Conservation (phyloP, 2,797 vertebrate genomes). For the Valencia hispanica region DNA sequence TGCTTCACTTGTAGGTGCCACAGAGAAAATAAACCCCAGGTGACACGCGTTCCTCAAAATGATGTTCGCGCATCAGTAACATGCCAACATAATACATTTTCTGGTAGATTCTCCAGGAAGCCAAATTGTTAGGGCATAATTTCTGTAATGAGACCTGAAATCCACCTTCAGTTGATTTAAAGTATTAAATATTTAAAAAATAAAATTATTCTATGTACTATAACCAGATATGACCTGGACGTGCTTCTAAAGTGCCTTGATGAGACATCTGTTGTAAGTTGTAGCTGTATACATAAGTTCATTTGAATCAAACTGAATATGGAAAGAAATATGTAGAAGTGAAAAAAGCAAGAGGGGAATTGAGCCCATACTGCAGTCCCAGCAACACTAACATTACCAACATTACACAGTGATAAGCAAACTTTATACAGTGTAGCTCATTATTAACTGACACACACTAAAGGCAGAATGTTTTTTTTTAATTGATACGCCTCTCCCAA, state of each 20-base stretch:
- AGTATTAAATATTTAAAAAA: neutral
- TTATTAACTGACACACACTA: neutral
- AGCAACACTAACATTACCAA: too few species aligned
- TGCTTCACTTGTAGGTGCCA: neutral
- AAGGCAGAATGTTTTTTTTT: neutral
- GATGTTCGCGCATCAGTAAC: neutral
- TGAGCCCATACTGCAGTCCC: too few species aligned
- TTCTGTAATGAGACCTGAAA: neutral
- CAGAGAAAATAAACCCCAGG: neutral
- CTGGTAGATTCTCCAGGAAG: neutral
- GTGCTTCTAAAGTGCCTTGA: neutral
- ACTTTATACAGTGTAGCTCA: neutral
- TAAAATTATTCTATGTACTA: too few species aligned
- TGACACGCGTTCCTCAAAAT: neutral
- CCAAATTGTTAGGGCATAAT: neutral
- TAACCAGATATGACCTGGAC: neutral
- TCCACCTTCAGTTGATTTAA: neutral
- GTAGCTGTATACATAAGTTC: neutral
- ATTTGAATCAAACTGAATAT: too few species aligned
- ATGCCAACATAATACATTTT: neutral
- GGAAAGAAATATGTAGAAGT: too few species aligned
- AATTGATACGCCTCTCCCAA: too few species aligned
- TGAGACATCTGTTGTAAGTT: neutral
- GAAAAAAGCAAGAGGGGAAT: too few species aligned
- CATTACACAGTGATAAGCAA: neutral